Percentiles rank a stretch among this genome's conserved stretches.
Evolutionary conservation across 1,140 invertebrate species (phyloP).

Genomic region (Bemisia tabaci): DNA sequence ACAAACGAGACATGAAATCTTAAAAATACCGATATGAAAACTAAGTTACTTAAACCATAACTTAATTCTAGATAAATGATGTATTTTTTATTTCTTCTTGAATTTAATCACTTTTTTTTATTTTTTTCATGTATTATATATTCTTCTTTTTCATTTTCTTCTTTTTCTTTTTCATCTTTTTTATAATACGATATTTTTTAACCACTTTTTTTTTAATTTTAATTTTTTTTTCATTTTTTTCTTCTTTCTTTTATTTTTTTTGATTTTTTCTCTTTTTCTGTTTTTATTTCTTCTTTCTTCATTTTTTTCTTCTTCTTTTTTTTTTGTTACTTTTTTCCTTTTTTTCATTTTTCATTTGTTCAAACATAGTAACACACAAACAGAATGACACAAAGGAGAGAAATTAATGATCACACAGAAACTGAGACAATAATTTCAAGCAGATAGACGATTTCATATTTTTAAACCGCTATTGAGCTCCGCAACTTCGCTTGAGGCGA

Average conservation of each 20-base stretch:
- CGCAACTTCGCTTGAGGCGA: not conserved
- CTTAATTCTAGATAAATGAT: not conserved
- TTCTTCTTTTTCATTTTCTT: constrained; percentile 4
- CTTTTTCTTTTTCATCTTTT: constrained; percentile 2
- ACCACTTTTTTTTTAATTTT: not conserved
- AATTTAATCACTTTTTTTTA: not conserved
- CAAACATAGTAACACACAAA: not conserved
- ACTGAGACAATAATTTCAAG: too few relatives aligned
- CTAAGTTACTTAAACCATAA: too few relatives aligned
- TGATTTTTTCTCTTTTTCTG: not conserved
- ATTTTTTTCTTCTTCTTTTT: not conserved
- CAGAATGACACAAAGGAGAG: not conserved
- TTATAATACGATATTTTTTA: not conserved
- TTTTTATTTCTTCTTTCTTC: not conserved
- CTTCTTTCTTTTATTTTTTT: not conserved
- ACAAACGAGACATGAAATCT: too few relatives aligned
- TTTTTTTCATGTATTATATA: not conserved
- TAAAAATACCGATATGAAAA: too few relatives aligned
- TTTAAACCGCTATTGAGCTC: not conserved
- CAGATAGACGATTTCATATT: not conserved
- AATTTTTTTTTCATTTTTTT: not conserved
- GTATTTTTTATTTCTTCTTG: not conserved
- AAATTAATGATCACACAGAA: not conserved
- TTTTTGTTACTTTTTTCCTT: not conserved
- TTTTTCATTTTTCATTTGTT: not conserved